Evolutionary conservation across 2,797 vertebrate species (phyloP).

Genomic region (Sebastes dallii): DNA sequence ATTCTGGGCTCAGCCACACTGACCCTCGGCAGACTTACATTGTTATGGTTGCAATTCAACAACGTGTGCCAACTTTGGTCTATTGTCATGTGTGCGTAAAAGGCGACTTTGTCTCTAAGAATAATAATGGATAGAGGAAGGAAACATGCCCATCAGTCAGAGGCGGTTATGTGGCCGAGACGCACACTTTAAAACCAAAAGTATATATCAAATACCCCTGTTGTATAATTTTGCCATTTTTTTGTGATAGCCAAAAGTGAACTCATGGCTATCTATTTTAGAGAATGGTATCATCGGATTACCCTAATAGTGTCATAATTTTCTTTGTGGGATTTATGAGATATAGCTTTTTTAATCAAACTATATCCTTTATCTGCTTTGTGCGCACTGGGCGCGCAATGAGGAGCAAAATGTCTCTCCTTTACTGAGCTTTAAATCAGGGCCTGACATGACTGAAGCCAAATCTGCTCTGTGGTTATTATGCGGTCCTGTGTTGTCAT

Average conservation of each 20-base stretch:
- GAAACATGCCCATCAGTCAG: background rate
- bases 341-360: background rate
- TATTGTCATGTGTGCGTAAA: slow-evolving; percentile 37
- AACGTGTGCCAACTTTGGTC: slow-evolving; percentile 61
- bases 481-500: background rate
- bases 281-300: background rate
- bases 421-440: background rate
- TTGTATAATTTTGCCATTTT: background rate
- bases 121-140: background rate
- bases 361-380: background rate
- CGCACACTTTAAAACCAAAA: background rate
- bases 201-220: background rate
- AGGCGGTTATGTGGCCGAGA: background rate
- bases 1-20: slow-evolving; percentile 62
- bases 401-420: background rate
- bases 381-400: background rate
- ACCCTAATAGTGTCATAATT: background rate
- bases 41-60: slow-evolving; percentile 45
- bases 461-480: background rate
- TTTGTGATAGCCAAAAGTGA: background rate
- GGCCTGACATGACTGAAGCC: background rate
- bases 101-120: background rate
- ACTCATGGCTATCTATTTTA: background rate
- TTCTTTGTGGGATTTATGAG: background rate
- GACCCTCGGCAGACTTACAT: slow-evolving; percentile 67